Conservation (phyloP, 2,113 vertebrate species). For the Tricholaema leucomelas region DNA sequence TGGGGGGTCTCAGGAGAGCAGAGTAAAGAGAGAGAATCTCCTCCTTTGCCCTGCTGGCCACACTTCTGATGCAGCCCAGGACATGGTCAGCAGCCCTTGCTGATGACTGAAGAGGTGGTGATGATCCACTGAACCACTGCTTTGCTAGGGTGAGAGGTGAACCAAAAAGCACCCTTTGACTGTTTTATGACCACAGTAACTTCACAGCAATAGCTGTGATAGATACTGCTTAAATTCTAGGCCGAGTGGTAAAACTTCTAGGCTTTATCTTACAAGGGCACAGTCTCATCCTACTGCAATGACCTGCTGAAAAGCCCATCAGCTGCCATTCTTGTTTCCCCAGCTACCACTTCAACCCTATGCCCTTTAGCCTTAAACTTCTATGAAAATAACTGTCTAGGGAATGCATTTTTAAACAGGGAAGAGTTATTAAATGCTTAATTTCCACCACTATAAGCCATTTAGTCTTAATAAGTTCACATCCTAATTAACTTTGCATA, state of each 20-base stretch:
- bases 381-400: neutral
- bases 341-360: neutral
- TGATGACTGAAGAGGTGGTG: neutral
- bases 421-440: neutral
- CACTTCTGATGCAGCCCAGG: too few relatives aligned
- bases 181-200: neutral
- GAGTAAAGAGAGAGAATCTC: too few relatives aligned
- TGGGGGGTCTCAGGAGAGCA: too few relatives aligned
- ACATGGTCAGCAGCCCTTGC: neutral
- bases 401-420: neutral
- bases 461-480: conserved; percentile 26
- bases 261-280: neutral
- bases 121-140: neutral
- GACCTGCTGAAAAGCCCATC: neutral
- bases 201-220: neutral
- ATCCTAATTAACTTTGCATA: conserved; percentile 43
- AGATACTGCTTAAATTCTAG: neutral
- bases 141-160: neutral
- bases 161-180: neutral
- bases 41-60: too few relatives aligned
- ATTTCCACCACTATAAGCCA: neutral
- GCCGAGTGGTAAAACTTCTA: neutral
- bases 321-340: neutral
- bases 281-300: neutral
- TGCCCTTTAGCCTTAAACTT: neutral